Evolutionary conservation across 2,797 vertebrate genomes (phyloP).

Genomic region (Monodelphis domestica): DNA sequence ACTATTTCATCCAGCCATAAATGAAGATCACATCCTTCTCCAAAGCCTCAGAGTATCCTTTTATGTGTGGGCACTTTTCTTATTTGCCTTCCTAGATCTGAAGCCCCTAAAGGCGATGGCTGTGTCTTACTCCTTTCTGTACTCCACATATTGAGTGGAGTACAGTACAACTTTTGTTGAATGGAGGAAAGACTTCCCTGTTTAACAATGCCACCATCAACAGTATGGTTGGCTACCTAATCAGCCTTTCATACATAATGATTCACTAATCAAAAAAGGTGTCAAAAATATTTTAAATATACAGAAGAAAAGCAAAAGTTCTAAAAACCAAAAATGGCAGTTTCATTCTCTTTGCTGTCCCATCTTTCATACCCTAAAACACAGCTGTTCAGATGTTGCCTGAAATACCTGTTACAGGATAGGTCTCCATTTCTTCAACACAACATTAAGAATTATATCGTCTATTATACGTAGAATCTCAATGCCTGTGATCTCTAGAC

Average conservation of each 20-base stretch:
- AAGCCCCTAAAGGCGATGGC: neutral
- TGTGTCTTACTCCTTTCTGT: neutral
- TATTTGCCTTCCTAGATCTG: neutral
- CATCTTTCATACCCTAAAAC: no score
- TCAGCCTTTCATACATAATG: no score
- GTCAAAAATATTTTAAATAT: no score
- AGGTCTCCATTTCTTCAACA: neutral
- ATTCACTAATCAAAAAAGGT: no score
- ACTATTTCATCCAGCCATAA: neutral
- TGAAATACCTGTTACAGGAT: neutral
- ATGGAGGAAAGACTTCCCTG: no score
- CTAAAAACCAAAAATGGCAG: no score
- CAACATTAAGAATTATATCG: neutral
- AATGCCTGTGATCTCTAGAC: neutral
- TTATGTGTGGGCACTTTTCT: neutral
- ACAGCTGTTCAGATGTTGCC: slow-evolving; percentile 24
- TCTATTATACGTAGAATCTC: slow-evolving; percentile 9
- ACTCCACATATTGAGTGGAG: neutral
- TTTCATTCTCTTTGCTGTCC: no score
- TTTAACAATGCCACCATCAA: no score
- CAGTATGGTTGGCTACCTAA: no score
- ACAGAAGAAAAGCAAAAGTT: no score
- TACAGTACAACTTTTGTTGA: neutral
- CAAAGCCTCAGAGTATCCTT: neutral
- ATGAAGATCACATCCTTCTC: neutral